phyloP scores from a whole-genome alignment of 2,797 vertebrate species.

The Crotalus adamanteus region DNA sequence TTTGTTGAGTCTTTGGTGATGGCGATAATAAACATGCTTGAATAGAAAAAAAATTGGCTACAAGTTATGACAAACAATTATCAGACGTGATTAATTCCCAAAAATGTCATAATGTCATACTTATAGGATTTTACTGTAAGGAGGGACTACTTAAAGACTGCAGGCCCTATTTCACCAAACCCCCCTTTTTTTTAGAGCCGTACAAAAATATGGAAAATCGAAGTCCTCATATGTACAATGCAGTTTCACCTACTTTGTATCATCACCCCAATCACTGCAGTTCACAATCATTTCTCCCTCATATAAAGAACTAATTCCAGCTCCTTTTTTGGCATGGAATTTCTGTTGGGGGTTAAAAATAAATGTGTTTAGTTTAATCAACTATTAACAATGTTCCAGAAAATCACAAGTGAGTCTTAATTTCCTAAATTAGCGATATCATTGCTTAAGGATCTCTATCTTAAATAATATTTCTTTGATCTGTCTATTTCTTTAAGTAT shows the following conservation, averaged over 20 bases:
- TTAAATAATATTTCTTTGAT: constrained; percentile 24
- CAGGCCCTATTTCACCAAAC: background rate
- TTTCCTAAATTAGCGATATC: constrained; percentile 34
- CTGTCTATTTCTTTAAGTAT: constrained; percentile 50
- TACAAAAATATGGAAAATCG: background rate
- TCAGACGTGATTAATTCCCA: background rate
- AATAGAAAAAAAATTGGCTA: background rate
- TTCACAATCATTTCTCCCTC: background rate
- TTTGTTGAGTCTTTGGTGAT: background rate
- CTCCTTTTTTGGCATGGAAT: background rate
- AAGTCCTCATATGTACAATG: background rate
- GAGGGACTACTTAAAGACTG: background rate
- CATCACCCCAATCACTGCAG: background rate
- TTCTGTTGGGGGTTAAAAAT: background rate
- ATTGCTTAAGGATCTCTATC: constrained; percentile 35
- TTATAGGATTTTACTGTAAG: background rate
- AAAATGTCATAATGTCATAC: background rate
- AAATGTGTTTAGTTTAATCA: constrained; percentile 6
- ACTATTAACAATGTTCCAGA: constrained; percentile 17
- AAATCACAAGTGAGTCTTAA: background rate
- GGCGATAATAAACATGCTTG: background rate
- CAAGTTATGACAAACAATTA: background rate
- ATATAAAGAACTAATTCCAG: background rate
- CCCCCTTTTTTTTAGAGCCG: background rate
- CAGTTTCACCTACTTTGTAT: background rate